Conservation (phyloP, 1,140 invertebrate genomes). For the Telenomus remus region DNA sequence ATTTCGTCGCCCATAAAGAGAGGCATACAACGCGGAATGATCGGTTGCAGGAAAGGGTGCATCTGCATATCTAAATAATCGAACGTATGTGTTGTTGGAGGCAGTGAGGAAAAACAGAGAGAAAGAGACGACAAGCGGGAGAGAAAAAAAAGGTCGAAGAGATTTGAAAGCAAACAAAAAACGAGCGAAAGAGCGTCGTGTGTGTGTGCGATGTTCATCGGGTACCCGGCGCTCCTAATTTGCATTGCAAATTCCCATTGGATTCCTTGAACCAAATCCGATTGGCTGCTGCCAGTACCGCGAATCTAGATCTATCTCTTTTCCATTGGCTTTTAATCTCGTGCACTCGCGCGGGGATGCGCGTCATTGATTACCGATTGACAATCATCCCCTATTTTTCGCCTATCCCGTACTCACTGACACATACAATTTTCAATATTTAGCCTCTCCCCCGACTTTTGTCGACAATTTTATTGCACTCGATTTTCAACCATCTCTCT, state of each 20-base stretch:
- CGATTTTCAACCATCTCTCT: constrained; percentile 46
- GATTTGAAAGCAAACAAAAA: constrained; percentile 64
- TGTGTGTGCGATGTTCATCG: constrained; percentile 67
- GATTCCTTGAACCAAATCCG: constrained; percentile 76
- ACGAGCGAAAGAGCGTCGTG: constrained; percentile 60
- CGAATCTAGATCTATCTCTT: constrained; percentile 74
- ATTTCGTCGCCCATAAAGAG: constrained; percentile 53
- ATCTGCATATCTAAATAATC: constrained; percentile 75
- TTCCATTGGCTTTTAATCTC: constrained; percentile 70
- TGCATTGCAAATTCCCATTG: constrained; percentile 73
- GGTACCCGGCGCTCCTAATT: constrained; percentile 68
- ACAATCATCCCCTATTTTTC: constrained; percentile 63
- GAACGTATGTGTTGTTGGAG: constrained; percentile 68
- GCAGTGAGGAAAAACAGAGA: constrained; percentile 53
- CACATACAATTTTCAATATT: constrained; percentile 8
- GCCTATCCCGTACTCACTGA: constrained; percentile 9
- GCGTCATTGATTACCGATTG: constrained; percentile 74
- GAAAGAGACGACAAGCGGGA: constrained; percentile 46
- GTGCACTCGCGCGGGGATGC: constrained; percentile 60
- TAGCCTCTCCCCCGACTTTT: neutral
- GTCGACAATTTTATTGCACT: constrained; percentile 23
- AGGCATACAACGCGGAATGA: constrained; percentile 58
- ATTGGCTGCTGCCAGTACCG: constrained; percentile 72
- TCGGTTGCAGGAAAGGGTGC: constrained; percentile 59
- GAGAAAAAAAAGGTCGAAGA: constrained; percentile 53